Conservation (phyloP, 2,797 vertebrate species). For the Atherinosoma microstoma region DNA sequence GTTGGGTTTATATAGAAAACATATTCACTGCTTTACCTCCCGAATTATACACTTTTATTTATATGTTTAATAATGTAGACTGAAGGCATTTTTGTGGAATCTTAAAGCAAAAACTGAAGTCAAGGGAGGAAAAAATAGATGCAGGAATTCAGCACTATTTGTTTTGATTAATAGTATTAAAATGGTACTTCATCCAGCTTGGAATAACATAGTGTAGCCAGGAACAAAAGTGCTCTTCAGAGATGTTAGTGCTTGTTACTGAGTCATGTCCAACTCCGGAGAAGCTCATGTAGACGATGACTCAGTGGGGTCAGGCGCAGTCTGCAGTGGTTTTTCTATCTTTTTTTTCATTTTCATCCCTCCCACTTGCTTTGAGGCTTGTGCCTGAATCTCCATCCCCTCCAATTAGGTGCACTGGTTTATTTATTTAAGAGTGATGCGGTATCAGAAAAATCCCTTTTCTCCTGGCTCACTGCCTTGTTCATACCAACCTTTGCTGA, state of each 20-base stretch:
- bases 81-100: too few species aligned
- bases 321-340: conserved; percentile 55
- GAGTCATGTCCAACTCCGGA: conserved; percentile 54
- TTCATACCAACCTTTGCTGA: neutral
- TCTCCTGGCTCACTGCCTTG: neutral
- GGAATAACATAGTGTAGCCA: conserved; percentile 9
- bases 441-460: conserved; percentile 29
- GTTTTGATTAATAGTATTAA: too few species aligned
- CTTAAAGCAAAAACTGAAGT: too few species aligned
- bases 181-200: neutral
- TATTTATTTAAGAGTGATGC: conserved; percentile 42
- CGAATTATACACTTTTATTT: too few species aligned
- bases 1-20: too few species aligned
- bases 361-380: conserved; percentile 51
- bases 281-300: conserved; percentile 66
- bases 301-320: conserved; percentile 72
- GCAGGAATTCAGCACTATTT: too few species aligned
- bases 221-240: conserved; percentile 36
- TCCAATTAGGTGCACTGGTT: conserved; percentile 41
- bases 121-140: too few species aligned
- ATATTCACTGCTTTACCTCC: too few species aligned
- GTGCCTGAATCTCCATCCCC: conserved; percentile 25
- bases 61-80: too few species aligned
- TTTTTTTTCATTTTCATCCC: conserved; percentile 29
- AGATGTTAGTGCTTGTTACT: conserved; percentile 35